A percentile compares a stretch with the other conserved stretches of the same genome.
phyloP scores from a whole-genome alignment of 2,888 invertebrate species.

The Drosophila birchii region DNA sequence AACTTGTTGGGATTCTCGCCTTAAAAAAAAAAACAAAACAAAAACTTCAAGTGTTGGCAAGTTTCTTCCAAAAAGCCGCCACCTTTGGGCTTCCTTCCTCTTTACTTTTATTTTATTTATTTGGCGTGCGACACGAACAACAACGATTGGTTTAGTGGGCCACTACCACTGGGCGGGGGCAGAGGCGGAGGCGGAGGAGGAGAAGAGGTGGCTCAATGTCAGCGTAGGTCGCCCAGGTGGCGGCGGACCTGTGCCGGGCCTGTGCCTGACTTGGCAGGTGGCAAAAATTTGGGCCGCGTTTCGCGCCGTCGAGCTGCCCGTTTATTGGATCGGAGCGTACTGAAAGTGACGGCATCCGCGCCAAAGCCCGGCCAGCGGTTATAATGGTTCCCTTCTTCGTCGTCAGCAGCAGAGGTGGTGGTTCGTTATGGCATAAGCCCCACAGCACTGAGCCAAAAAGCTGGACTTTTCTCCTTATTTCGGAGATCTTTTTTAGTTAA shows the following conservation, averaged over 20 bases:
- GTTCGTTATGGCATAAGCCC: constrained; percentile 72
- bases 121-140: constrained; percentile 72
- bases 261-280: constrained; percentile 7
- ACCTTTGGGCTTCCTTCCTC: constrained; percentile 6
- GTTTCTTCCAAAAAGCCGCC: constrained; percentile 30
- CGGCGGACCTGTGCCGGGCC: constrained; percentile 1
- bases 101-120: constrained; percentile 6
- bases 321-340: constrained; percentile 55
- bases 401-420: constrained; percentile 14
- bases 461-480: not conserved
- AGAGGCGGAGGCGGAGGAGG: not conserved
- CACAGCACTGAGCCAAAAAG: not conserved
- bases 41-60: constrained; percentile 60
- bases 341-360: constrained; percentile 69
- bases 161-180: not conserved
- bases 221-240: constrained; percentile 64
- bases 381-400: not conserved
- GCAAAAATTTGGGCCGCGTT: constrained; percentile 25
- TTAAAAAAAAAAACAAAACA: constrained; percentile 19
- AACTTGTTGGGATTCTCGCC: constrained; percentile 32
- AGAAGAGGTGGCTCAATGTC: constrained; percentile 57
- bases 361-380: constrained; percentile 12
- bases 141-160: constrained; percentile 27
- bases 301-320: constrained; percentile 23
- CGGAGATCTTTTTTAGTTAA: too few relatives aligned